Base-by-base conservation (phyloP, 2,113 vertebrate genomes). In the Chrysemys picta region DNA sequence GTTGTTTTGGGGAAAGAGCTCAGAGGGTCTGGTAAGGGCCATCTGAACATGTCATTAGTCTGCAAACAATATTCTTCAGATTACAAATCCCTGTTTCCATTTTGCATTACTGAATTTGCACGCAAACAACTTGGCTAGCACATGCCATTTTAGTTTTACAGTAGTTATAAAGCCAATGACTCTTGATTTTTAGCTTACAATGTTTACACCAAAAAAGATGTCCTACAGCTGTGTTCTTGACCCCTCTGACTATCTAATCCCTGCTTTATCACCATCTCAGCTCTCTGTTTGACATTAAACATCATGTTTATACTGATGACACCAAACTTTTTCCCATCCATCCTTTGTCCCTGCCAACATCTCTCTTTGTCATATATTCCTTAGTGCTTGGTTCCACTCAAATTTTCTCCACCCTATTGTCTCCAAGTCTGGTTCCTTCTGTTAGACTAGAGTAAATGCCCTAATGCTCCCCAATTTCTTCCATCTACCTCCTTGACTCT, bases 261-360 rank as follows among this genome's bases (percentile, higher is more conserved):
- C 56, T 7, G 27, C n/a, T n/a, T 27, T 47, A 49, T 52, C 84
- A 89, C 42, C 3, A 0, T 42, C 25, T 17, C 84, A 47, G 69
- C 22, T n/a, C 31, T 80, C 50, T 8, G 16, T 50, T 56, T 25
- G 19, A 57, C 72, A 78, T 27, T 78, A 45, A 47, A 78, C 25
- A 47, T 47, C 22, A 78, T 12, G 14, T 72, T 72, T 72, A 19
- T 25, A 45, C 29, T 78, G 38, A 47, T 78, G 91, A 53, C 65
- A 22, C 17, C 29, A 59, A 85, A 59, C 49, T 38, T 85, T 45
- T 76, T 35, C 45, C 42, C 69, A 38, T n/a, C 54, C 42, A n/a
- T 47, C 24, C 25, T 78, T 47, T 45, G 8, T 75, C 19, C n/a
- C 87, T 2, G 0, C 52, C 45, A 31, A 12, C 1, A 0, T 45